phyloP scores from a whole-genome alignment of 2,113 vertebrate species.

The Murina feae region DNA sequence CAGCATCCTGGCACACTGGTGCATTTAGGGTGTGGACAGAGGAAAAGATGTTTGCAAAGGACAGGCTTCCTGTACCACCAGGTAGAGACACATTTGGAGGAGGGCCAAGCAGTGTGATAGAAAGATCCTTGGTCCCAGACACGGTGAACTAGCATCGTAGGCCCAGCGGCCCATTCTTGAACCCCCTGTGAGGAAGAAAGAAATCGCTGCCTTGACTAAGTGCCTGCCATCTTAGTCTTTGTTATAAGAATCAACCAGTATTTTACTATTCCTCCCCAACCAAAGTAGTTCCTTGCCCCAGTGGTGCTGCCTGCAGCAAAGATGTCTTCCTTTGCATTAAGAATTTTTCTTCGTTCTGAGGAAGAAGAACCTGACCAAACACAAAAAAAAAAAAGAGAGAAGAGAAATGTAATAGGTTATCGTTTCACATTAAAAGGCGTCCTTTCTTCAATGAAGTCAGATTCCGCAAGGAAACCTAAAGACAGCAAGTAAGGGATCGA shows the following conservation, averaged over 20 bases:
- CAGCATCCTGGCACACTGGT: background rate
- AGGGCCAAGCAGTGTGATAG: background rate
- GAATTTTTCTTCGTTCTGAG: background rate
- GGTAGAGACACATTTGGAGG: background rate
- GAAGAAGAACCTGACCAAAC: background rate
- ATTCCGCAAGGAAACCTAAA: background rate
- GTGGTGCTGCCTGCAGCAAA: background rate
- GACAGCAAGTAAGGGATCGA: background rate
- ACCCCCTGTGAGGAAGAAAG: background rate
- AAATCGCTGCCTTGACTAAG: background rate
- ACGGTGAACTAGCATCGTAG: fast-evolving
- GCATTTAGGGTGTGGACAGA: background rate
- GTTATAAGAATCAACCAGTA: background rate
- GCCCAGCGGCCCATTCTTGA: background rate
- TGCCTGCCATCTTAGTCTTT: background rate
- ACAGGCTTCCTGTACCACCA: background rate
- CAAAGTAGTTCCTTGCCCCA: background rate
- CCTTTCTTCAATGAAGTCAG: background rate
- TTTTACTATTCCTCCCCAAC: background rate
- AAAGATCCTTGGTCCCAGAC: background rate
- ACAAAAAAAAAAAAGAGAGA: background rate
- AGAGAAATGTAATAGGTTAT: background rate
- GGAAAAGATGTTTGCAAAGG: background rate
- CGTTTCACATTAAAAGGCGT: background rate
- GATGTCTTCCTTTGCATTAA: background rate